Evolutionary conservation across 2,113 vertebrate species (phyloP).

Genomic region (Hemibagrus wyckioides): DNA sequence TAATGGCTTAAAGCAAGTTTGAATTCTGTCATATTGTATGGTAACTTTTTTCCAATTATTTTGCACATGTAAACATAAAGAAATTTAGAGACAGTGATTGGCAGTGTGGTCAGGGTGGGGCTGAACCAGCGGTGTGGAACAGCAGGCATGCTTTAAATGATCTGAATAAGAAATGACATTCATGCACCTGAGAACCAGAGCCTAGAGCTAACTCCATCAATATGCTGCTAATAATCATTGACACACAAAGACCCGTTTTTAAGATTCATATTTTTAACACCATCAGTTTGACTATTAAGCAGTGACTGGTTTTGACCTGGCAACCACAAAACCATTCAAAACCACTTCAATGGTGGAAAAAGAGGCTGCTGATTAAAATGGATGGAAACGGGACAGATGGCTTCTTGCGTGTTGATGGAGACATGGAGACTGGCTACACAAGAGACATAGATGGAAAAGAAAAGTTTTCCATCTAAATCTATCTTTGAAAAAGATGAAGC

Average conservation of each 20-base stretch:
- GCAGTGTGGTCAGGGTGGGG: not conserved
- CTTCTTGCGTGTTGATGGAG: constrained; percentile 61
- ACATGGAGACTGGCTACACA: constrained; percentile 38
- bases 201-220: constrained; percentile 19
- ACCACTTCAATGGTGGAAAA: constrained; percentile 74
- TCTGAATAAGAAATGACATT: constrained; percentile 37
- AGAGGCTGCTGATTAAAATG: constrained; percentile 71
- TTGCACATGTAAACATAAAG: not conserved
- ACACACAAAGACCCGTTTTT: constrained; percentile 49
- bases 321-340: constrained; percentile 73
- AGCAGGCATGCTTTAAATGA: not conserved
- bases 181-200: constrained; percentile 9
- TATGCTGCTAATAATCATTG: constrained; percentile 53
- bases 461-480: constrained; percentile 27
- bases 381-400: constrained; percentile 65
- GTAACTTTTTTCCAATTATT: not conserved
- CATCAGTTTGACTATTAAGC: constrained; percentile 69
- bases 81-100: not conserved
- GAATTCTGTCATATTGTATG: not conserved
- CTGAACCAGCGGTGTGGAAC: not conserved
- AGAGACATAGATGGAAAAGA: not conserved
- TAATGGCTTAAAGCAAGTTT: not conserved
- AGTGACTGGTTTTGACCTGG: constrained; percentile 58
- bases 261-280: constrained; percentile 59
- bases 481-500: constrained; percentile 19